Conservation (phyloP, 2,797 vertebrate genomes). For the Arrhamphus sclerolepis region DNA sequence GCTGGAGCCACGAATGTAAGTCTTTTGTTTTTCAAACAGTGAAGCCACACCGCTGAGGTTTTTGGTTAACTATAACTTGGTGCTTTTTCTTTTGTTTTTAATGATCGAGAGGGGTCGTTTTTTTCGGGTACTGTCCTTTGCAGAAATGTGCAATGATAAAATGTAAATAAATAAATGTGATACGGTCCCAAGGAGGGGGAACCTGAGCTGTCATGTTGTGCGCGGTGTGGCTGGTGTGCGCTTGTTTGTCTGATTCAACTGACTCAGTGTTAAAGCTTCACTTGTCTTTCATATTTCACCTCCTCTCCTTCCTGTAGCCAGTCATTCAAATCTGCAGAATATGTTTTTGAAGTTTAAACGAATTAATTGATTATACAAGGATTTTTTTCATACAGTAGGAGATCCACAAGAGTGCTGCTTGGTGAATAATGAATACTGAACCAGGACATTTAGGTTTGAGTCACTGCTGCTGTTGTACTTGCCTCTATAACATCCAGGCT, state of each 20-base stretch:
- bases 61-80: conserved; percentile 54
- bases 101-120: no score
- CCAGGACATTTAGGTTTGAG: conserved; percentile 52
- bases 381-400: conserved; percentile 18
- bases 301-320: background rate
- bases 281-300: conserved; percentile 25
- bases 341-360: conserved; percentile 6
- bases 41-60: conserved; percentile 57
- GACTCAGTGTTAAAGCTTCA: conserved; percentile 37
- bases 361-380: background rate
- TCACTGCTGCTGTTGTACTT: conserved; percentile 43
- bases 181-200: conserved; percentile 19
- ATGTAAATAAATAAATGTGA: conserved; percentile 27
- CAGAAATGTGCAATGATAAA: background rate
- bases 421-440: conserved; percentile 59
- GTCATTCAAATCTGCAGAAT: background rate
- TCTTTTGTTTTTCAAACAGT: conserved; percentile 81
- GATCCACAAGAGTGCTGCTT: conserved; percentile 40
- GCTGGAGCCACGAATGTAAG: conserved; percentile 78
- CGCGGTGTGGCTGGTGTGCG: conserved; percentile 66
- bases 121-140: background rate
- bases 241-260: conserved; percentile 50
- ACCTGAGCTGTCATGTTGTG: conserved; percentile 74
- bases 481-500: conserved; percentile 20
- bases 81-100: background rate